Base-by-base conservation (phyloP, 2,113 vertebrate species). In the Psittacus erithacus region DNA sequence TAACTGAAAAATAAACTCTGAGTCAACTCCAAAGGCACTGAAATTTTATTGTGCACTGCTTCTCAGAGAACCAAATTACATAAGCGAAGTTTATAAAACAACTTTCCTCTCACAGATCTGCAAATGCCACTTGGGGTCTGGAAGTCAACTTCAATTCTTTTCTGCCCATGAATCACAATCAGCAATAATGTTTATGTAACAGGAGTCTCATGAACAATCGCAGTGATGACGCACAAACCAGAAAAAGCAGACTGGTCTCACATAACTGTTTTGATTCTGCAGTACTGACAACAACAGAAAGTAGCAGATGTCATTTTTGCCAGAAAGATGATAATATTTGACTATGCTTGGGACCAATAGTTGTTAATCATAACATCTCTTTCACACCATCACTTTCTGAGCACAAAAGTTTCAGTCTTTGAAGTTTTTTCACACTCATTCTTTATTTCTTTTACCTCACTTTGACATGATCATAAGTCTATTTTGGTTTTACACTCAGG, bases 61-160 rank as follows among this genome's bases (percentile, higher is more conserved):
- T 73, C 44, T 84, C 67, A 64, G 41, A 82, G 62, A 79, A 79
- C 6, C 3, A 77, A 64, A 74, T 92, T 90, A 95, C 18, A 44
- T 91, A 94, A 95, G 17, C 49, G 64, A 52, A 28, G 1, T 90
- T 86, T 78, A 90, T 85, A 92, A 70, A 85, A 82, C 76, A 89
- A 14, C 33, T 95, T 92, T 93, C n/a, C 39, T 85, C 50, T n/a
- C 77, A 82, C 83, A 87, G 77, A 70, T 80, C 81, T 92, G 70
- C 63, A 89, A 93, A 81, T 0, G 1, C 31, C 87, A 79, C 63
- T 91, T 79, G 73, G 52, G 91, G 31, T 77, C 64, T 92, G 57
- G 33, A 93, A 93, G 77, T 90, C 90, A 93, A 44, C 17, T 88
- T 81, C 38, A 57, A 67, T 93, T 95, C 68, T 93, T 83, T 93